Conservation (phyloP, 2,797 vertebrate genomes). For the Parambassis ranga region DNA sequence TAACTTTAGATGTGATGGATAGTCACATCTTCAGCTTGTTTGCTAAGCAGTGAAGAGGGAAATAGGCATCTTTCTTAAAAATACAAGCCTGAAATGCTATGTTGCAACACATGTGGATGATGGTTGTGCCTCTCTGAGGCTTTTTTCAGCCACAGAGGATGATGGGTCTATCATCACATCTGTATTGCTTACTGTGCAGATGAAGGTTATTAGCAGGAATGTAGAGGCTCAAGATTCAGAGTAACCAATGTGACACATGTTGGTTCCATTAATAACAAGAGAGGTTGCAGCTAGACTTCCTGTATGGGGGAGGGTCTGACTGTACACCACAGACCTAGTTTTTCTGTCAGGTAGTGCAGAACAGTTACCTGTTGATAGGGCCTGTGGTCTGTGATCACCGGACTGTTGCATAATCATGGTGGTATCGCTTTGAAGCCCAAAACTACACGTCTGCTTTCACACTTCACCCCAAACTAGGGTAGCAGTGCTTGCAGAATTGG, state of each 20-base stretch:
- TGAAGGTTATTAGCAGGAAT: constrained; percentile 30
- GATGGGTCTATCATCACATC: too few species aligned
- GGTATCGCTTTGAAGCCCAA: constrained; percentile 42
- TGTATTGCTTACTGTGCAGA: neutral
- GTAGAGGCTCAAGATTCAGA: constrained; percentile 16
- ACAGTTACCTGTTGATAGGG: constrained; percentile 56
- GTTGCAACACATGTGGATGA: too few species aligned
- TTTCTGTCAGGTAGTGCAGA: constrained; percentile 24
- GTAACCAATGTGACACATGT: constrained; percentile 15
- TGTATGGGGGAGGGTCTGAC: constrained; percentile 9
- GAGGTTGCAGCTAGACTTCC: neutral
- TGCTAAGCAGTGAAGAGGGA: too few species aligned
- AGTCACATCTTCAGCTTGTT: too few species aligned
- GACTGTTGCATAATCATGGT: constrained; percentile 46
- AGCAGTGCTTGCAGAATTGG: constrained; percentile 20
- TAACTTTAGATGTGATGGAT: neutral
- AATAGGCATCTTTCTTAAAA: too few species aligned
- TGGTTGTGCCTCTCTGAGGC: too few species aligned
- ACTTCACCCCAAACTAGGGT: neutral
- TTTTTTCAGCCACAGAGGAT: too few species aligned
- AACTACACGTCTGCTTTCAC: constrained; percentile 16
- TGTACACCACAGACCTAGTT: constrained; percentile 22
- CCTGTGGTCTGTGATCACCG: constrained; percentile 36
- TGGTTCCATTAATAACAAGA: constrained; percentile 30
- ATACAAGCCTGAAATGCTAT: too few species aligned